Evolutionary conservation across 1,140 invertebrate species (phyloP), one percentile per base, ranked within the genome.

Genomic region (Drosophila murphyi): DNA sequence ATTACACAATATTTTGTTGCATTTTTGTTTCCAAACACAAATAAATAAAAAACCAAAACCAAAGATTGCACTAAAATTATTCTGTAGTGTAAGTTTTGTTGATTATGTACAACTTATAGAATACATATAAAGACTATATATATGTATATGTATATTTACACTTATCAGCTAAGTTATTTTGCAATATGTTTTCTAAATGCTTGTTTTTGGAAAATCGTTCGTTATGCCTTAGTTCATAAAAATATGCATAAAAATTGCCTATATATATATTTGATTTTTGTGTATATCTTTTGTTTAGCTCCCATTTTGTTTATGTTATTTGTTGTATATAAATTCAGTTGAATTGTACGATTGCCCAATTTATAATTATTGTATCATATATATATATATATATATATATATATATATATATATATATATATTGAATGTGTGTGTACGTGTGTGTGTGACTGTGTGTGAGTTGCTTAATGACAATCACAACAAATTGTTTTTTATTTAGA

Each of bases 271-370:
- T 50, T 62, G 64, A 20, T 20, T 20, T 64, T 29, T 34, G 12
- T 64, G 54, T 80, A 37, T 41, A 59, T 64, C 50, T 62, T 73
- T 43, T 51, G 52, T 43, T 52, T 72, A 45, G 55, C 48, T 72
- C 39, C 47, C 32, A 51, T 73, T 54, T 68, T 41, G 20, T 20
- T 20, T 20, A 20, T 65, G 12, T 45, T 37, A 50, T 20, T 52
- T 37, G 50, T 80, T 91, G 80, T 91, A 91, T 91, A 83, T 91
- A 91, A 88, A 91, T 91, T 91, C 88, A 81, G 76, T 91, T 91
- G 62, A 82, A 82, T 91, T 90, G 80, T 90, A 91, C 77, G 80
- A 87, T 90, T 90, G 82, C 82, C 75, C 72, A 81, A 83, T 83
- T 74, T 82, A 76, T 82, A 68, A 68, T 74, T 72, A 57, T 70